Evolutionary conservation across 1,140 invertebrate species (phyloP).

Genomic region (Brachionus rubens): DNA sequence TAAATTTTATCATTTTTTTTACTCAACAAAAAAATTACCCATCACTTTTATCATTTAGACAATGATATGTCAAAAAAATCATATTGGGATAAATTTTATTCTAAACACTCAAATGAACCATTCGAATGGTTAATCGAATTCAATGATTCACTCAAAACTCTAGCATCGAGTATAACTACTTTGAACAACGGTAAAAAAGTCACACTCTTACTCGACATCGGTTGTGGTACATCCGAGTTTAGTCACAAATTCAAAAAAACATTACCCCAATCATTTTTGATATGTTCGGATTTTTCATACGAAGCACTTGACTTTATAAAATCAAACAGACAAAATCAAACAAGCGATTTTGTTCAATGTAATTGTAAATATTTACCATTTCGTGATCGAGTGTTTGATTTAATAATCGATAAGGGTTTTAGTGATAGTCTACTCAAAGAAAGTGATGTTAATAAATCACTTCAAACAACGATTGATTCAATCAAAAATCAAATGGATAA

Average conservation of each 20-base stretch:
- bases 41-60: neutral
- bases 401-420: conserved; percentile 52
- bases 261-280: neutral
- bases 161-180: neutral
- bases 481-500: conserved; percentile 48
- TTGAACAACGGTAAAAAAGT: neutral
- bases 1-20: neutral
- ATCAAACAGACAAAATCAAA: neutral
- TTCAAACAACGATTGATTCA: conserved; percentile 40
- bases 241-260: neutral
- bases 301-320: conserved; percentile 27
- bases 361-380: conserved; percentile 50
- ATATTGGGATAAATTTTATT: conserved; percentile 35
- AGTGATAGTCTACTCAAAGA: conserved; percentile 52
- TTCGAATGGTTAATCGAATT: conserved; percentile 44
- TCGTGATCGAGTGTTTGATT: conserved; percentile 48
- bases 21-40: too few species aligned
- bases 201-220: conserved; percentile 1
- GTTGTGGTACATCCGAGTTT: conserved; percentile 26
- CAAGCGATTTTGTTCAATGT: conserved; percentile 9
- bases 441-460: conserved; percentile 31
- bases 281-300: conserved; percentile 31
- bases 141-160: neutral
- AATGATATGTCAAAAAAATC: conserved; percentile 25
- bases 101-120: neutral